Evolutionary conservation across 2,888 invertebrate species (phyloP), one percentile per base, ranked within the genome.

Genomic region (Steinernema carpocapsae): DNA sequence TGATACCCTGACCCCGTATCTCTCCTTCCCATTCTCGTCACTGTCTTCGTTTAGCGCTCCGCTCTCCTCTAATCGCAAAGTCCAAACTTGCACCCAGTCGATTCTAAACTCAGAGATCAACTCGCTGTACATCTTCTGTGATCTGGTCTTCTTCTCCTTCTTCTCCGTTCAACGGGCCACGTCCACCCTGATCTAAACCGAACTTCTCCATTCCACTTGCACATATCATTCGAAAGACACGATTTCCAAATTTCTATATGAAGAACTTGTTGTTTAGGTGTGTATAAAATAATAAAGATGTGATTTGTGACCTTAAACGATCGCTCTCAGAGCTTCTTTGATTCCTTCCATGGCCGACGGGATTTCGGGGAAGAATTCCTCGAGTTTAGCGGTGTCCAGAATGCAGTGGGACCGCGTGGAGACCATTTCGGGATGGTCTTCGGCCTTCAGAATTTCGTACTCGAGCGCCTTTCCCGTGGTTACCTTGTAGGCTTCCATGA

Each of bases 321-420:
- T 64, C 32, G 64, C 29, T 6, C 64, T 29, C 10, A 85, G 79
- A 10, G 85, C 85, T 48, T 74, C 71, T 6, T 72, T 52, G 17
- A 86, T 76, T 37, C 85, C 86, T 19, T 83, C 76, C 42, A 82
- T 79, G 78, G 84, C 86, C 0, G 76, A 17, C 3, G 83, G 77
- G 26, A 76, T 45, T 0, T 79, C 79, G 42, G 70, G 74, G 82
- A 83, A 86, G 42, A 86, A 75, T 48, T 76, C n/a, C 10, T 79
- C 72, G 10, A 86, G 76, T 64, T 82, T 82, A 48, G 73, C 75
- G 6, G 82, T 82, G 71, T 79, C 77, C 6, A 79, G 74, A 24
- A 71, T 72, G 70, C 79, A 79, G 56, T 79, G 73, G n/a, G 79
- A 72, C 4, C 79, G 73, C 26, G 46, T 78, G 14, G 51, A 22